These are phyloP conservation scores for Mechanitis mazaeus DNA, from an alignment of 2,888 invertebrate genomes.

Conservation along the genomic window DNA sequence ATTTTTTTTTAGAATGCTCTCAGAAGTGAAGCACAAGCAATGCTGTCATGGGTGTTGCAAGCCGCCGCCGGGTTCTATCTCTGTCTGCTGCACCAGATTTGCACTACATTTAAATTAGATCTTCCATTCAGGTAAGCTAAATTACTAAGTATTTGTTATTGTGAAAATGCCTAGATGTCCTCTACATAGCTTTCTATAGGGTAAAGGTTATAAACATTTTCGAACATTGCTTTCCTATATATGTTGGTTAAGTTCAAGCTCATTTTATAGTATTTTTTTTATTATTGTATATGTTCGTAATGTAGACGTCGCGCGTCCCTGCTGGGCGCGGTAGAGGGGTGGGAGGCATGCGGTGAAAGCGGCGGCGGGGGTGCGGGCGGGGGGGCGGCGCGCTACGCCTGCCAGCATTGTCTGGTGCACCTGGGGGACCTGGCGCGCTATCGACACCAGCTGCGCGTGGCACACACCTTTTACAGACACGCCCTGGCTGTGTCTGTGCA, in stretches of 20 bases:
- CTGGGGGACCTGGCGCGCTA: conserved; percentile 92
- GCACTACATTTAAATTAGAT: conserved; percentile 87
- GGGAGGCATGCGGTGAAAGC: conserved; percentile 49
- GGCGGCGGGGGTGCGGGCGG: conserved; percentile 32
- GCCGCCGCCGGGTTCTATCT: conserved; percentile 91
- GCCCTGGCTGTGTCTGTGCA: conserved; percentile 84
- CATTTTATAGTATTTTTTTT: not conserved
- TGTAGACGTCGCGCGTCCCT: conserved; percentile 63
- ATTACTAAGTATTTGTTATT: no score
- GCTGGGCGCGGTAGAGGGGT: conserved; percentile 62
- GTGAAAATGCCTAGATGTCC: no score
- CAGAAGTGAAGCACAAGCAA: conserved; percentile 84
- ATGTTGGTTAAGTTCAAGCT: not conserved
- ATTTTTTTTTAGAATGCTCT: conserved; percentile 77
- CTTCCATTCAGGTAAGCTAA: conserved; percentile 80
- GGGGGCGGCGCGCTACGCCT: conserved; percentile 86
- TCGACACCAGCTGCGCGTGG: conserved; percentile 86
- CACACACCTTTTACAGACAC: conserved; percentile 90
- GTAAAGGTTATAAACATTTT: no score
- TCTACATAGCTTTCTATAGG: no score
- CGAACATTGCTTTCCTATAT: not conserved
- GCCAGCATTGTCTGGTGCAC: conserved; percentile 92
- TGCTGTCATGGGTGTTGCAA: conserved; percentile 87
- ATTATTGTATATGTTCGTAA: not conserved
- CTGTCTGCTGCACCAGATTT: conserved; percentile 87